Conservation (phyloP, 1,140 invertebrate genomes). For the Oncopodura yosiiana region DNA sequence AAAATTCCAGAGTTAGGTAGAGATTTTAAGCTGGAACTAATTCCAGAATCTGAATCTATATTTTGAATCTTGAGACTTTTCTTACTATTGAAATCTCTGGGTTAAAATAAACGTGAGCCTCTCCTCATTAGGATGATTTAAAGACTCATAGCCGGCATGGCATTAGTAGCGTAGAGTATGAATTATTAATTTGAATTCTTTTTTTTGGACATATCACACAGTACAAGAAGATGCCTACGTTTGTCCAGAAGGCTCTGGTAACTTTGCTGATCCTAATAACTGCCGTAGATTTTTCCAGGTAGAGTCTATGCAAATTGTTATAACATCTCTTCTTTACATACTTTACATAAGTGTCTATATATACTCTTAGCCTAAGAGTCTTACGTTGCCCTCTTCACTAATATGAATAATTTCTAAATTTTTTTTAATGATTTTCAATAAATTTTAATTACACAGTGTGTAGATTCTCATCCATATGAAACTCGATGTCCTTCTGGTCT, state of each 20-base stretch:
- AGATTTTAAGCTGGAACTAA: too few relatives aligned
- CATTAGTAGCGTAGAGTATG: not conserved
- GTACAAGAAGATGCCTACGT: constrained; percentile 52
- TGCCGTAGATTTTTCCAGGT: constrained; percentile 81
- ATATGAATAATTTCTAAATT: not conserved
- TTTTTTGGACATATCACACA: constrained; percentile 1
- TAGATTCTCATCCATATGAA: constrained; percentile 73
- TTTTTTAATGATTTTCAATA: too few relatives aligned
- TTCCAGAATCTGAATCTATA: not conserved
- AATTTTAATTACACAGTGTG: constrained; percentile 52
- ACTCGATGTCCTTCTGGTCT: constrained; percentile 78
- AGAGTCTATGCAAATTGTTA: constrained; percentile 27
- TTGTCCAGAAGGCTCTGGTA: constrained; percentile 64
- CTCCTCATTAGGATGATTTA: not conserved
- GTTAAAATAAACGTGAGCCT: too few relatives aligned
- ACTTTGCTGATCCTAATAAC: constrained; percentile 79
- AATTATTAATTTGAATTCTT: not conserved
- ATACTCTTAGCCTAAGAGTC: too few relatives aligned
- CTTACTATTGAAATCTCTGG: too few relatives aligned
- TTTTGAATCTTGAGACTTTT: too few relatives aligned
- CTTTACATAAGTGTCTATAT: too few relatives aligned
- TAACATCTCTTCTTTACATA: not conserved
- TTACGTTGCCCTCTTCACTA: too few relatives aligned
- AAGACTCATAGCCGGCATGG: not conserved
- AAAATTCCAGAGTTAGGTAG: too few relatives aligned